phyloP scores from a whole-genome alignment of 1,140 invertebrate genomes.

The Drosophila nasuta region DNA sequence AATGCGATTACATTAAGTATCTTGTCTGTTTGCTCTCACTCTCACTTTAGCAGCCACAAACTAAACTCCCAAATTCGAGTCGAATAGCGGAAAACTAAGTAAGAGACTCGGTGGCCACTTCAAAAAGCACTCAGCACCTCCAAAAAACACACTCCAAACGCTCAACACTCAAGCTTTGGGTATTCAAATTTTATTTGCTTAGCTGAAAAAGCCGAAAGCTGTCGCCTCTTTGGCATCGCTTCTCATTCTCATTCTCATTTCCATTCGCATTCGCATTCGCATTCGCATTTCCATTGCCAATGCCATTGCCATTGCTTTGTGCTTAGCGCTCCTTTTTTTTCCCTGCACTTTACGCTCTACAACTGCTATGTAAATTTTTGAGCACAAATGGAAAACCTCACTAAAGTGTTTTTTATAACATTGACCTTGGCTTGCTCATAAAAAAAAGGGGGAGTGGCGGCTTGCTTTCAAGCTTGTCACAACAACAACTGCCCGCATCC shows the following conservation, averaged over 20 bases:
- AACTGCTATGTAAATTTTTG: constrained; percentile 18
- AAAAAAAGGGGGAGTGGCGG: background rate
- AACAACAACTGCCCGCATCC: background rate
- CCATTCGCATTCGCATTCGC: constrained; percentile 12
- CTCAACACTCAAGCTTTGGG: constrained; percentile 1
- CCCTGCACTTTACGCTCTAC: background rate
- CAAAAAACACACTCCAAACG: constrained; percentile 4
- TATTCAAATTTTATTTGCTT: constrained; percentile 43
- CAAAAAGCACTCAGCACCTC: constrained; percentile 37
- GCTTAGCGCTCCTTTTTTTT: constrained; percentile 7
- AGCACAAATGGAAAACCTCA: constrained; percentile 18
- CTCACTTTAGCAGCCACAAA: constrained; percentile 10
- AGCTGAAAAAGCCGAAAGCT: constrained; percentile 39
- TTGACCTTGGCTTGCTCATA: constrained; percentile 5
- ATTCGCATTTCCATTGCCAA: constrained; percentile 12
- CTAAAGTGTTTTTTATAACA: constrained; percentile 25
- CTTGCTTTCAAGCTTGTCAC: background rate
- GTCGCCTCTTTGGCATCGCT: constrained; percentile 11
- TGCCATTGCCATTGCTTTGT: constrained; percentile 19
- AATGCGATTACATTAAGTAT: constrained; percentile 79
- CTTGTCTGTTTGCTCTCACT: constrained; percentile 47
- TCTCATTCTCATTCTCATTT: background rate
- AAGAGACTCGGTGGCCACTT: constrained; percentile 33
- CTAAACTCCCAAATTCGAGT: constrained; percentile 36
- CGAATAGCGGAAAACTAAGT: constrained; percentile 26